Base-by-base conservation (phyloP, 2,888 invertebrate genomes). In the Platerodrilus igneus region DNA sequence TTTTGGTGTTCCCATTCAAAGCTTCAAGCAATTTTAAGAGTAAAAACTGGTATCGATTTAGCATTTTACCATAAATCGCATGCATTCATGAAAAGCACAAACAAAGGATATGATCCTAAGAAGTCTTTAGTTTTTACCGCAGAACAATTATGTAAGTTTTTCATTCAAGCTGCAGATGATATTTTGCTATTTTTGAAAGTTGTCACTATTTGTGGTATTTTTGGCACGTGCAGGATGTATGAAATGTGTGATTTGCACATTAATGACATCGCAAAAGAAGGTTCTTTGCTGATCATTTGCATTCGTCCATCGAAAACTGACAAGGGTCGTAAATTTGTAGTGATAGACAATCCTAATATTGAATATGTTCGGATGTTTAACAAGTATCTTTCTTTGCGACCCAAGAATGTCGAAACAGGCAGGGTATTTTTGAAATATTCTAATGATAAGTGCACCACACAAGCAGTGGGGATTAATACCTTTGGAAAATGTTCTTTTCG, bases 181-280 rank as follows among this genome's bases (percentile, higher is more conserved):
- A 25, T 16, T 11, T 31, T 25, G 25, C 19, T 38, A 32, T 38
- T 38, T 38, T 32, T 38, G 26, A 32, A 38, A 18, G 32, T 38
- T n/a, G 32, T 25, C 25, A 19, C 32, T 17, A 38, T 32, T 32
- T 17, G 4, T 3, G 38, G 25, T 25, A 26, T 25, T 10, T 38
- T 17, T 32, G 23, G 32, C 7, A 10, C 26, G n/a, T 28, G 22
- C 14, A 32, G 32, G 21, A 32, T 11, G 21, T 32, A 11, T 22
- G 32, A 32, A 32, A 21, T 32, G 14, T 32, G 20, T n/a, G 32
- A 32, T 32, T 32, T 32, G 15, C 20, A 13, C 21, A 21, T 32
- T 13, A 11, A 19, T 32, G 32, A 32, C 14, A 22, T 32, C 8
- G 11, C 9, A 10, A 10, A 10, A 19, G 22, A 32, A 32, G 32